Evolutionary conservation across 2,797 vertebrate species (phyloP).

Genomic region (Tangara arthus): DNA sequence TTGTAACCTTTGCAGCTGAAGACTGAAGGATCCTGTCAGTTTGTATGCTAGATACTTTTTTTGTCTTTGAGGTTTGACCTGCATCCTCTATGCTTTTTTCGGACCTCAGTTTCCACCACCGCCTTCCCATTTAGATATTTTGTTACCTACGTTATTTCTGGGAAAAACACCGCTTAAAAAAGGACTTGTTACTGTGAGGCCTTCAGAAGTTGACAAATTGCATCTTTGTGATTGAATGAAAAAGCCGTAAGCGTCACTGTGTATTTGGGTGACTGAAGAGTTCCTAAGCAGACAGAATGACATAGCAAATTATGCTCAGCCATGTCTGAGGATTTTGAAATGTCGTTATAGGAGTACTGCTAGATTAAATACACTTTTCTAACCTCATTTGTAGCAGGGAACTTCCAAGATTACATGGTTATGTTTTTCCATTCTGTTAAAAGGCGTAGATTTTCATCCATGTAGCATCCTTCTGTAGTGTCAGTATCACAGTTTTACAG

Average conservation of each 20-base stretch:
- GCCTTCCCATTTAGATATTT: not conserved
- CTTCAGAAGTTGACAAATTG: not conserved
- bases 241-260: not conserved
- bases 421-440: not conserved
- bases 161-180: fast-evolving
- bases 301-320: not conserved
- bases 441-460: not conserved
- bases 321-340: not conserved
- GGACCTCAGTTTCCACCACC: fast-evolving
- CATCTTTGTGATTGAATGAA: not conserved
- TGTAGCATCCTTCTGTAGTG: not conserved
- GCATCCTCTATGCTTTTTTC: fast-evolving
- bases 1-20: not conserved
- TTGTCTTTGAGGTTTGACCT: fast-evolving
- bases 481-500: not conserved
- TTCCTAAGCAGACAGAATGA: not conserved
- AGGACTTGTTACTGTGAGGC: not conserved
- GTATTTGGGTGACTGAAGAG: not conserved
- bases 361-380: not conserved
- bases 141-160: not conserved
- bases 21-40: not conserved
- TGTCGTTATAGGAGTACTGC: not conserved
- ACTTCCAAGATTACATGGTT: not conserved
- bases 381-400: not conserved
- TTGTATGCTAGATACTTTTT: not conserved